Evolutionary conservation across 2,888 invertebrate species (phyloP).

Genomic region (Melikaiella ostensackeni): DNA sequence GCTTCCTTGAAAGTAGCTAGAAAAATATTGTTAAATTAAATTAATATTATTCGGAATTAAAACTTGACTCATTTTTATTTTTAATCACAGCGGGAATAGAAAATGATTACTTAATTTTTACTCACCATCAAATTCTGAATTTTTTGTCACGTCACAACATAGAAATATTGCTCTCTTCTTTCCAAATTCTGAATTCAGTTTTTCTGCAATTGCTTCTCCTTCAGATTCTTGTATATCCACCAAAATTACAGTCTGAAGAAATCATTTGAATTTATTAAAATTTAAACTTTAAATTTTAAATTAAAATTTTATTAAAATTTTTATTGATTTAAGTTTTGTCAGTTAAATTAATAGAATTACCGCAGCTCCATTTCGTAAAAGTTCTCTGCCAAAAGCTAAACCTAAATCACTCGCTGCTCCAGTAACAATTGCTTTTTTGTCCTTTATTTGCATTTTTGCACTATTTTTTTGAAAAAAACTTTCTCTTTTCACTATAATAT

Average conservation of each 20-base stretch:
- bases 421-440: conserved; percentile 70
- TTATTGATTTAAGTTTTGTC: not conserved
- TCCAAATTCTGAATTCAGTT: conserved; percentile 68
- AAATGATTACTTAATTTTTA: not conserved
- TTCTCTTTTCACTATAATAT: not conserved
- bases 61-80: not conserved
- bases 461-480: not conserved
- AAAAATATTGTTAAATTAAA: not conserved
- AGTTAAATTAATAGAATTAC: conserved; percentile 58
- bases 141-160: conserved; percentile 67
- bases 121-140: conserved; percentile 69
- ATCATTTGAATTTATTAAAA: not conserved
- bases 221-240: conserved; percentile 62
- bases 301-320: too few species aligned
- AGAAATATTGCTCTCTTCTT: conserved; percentile 66
- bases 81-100: not conserved
- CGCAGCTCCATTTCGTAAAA: conserved; percentile 69
- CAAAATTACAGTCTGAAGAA: conserved; percentile 63
- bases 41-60: not conserved
- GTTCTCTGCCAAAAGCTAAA: conserved; percentile 66
- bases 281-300: too few species aligned
- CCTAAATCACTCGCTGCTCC: conserved; percentile 69
- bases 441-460: conserved; percentile 70
- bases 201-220: conserved; percentile 61
- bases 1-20: conserved; percentile 78